Conservation (phyloP, 2,888 invertebrate species). For the Trilocha varians region DNA sequence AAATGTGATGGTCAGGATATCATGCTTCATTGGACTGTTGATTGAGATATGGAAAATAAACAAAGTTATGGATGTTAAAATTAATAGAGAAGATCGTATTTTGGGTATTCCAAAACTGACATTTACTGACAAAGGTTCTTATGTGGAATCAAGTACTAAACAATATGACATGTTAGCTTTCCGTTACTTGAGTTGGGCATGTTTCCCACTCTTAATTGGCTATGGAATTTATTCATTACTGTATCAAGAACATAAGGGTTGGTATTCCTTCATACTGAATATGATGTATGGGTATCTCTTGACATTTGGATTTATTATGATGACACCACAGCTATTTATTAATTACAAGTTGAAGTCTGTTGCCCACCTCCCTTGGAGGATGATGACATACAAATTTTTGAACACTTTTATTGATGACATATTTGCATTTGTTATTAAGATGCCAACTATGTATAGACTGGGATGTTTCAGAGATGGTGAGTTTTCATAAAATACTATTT, state of each 20-base stretch:
- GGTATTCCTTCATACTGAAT: slow-evolving; percentile 98
- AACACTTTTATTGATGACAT: slow-evolving; percentile 99
- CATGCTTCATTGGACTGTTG: slow-evolving; percentile 93
- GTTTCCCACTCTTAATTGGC: slow-evolving; percentile 94
- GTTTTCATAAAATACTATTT: slow-evolving; percentile 17
- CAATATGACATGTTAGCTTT: slow-evolving; percentile 97
- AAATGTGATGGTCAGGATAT: slow-evolving; percentile 94
- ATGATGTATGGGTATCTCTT: slow-evolving; percentile 98
- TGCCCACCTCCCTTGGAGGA: slow-evolving; percentile 99
- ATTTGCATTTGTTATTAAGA: slow-evolving; percentile 99
- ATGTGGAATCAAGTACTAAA: slow-evolving; percentile 94
- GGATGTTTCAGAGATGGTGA: slow-evolving; percentile 97
- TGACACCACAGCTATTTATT: slow-evolving; percentile 99
- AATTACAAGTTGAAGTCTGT: slow-evolving; percentile 99
- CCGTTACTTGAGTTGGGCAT: slow-evolving; percentile 95
- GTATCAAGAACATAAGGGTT: slow-evolving; percentile 98
- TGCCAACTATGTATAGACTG: slow-evolving; percentile 98
- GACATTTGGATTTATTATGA: slow-evolving; percentile 99
- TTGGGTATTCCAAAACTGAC: slow-evolving; percentile 86
- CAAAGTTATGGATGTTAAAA: slow-evolving; percentile 88
- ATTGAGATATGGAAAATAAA: slow-evolving; percentile 99
- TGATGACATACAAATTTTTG: slow-evolving; percentile 99
- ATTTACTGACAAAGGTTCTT: slow-evolving; percentile 96
- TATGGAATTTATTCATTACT: slow-evolving; percentile 96
- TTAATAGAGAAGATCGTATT: slow-evolving; percentile 81